Evolutionary conservation across 2,888 invertebrate species (phyloP), one percentile per base, ranked within the genome.

Genomic region (Boloria selene): DNA sequence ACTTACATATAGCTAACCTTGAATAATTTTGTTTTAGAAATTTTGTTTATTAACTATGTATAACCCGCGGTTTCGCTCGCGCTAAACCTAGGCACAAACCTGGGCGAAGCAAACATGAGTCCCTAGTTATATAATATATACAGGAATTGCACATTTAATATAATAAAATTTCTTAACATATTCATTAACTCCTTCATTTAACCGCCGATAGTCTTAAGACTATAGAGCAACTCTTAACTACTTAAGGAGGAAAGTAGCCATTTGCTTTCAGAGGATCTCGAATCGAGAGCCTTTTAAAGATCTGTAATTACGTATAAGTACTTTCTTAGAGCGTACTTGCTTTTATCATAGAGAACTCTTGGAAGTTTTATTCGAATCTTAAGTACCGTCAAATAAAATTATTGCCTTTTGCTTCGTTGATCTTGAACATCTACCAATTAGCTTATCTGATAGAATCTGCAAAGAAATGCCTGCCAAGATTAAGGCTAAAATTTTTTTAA

Each of bases 141-240:
- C 16, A 16, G 16, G 10, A 53, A 31, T 13, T 1, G 16, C 6
- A 38, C 13, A n/a, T 2, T 5, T 16, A 17, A 53, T n/a, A 45
- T 45, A 16, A 31, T 52, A 45, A 14, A 18, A 44, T n/a, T 14
- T 10, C 2, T 45, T 26, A n/a, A 4, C 22, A 45, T 26, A 45
- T 22, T 16, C 44, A 45, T 26, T 26, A 26, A 7, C 45, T 56
- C 13, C 13, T 56, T 38, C 31, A 56, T 22, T 60, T 61, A 62
- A 61, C 64, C 53, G 31, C 47, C 49, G 56, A 60, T 55, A 50
- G 59, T 59, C 31, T 31, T 49, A 49, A 16, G 16, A 49, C 47
- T 59, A 54, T 66, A 66, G 49, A 66, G 64, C 42, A 64, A 69
- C 61, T 66, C 63, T 66, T 61, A 69, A 69, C 69, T 66, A 64